phyloP scores from a whole-genome alignment of 23 tunicate species.

The Trididemnum miniatum region DNA sequence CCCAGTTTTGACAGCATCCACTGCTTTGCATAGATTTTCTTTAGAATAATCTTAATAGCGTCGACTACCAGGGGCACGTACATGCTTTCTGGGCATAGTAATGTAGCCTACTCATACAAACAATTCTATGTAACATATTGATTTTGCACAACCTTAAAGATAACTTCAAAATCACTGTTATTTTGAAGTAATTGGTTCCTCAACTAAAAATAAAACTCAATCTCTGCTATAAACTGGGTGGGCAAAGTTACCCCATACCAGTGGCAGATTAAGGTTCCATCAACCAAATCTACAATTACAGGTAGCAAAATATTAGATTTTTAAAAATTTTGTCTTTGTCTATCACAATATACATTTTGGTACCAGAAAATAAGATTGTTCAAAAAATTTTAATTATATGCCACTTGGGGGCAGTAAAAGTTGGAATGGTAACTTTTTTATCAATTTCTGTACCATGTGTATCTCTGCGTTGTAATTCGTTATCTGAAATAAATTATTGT shows the following conservation, averaged over 20 bases:
- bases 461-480: too few relatives aligned
- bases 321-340: neutral
- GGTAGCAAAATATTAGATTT: neutral
- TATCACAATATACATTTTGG: neutral
- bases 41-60: slow-evolving; percentile 4
- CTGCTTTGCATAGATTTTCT: slow-evolving; percentile 26
- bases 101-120: neutral
- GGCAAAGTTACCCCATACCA: slow-evolving; percentile 24
- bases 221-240: neutral
- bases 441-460: neutral
- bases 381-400: neutral
- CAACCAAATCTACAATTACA: neutral
- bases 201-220: neutral
- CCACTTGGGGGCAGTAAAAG: slow-evolving; percentile 4
- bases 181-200: neutral
- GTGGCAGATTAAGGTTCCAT: slow-evolving; percentile 6
- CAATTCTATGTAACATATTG: neutral
- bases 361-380: slow-evolving; percentile 4
- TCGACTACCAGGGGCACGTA: slow-evolving; percentile 15
- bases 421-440: neutral
- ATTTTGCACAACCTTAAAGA: neutral
- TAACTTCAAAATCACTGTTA: neutral
- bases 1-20: neutral
- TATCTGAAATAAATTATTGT: too few relatives aligned
- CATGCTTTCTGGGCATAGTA: slow-evolving; percentile 11